These are phyloP conservation scores for Congeria kusceri DNA, from an alignment of 2,888 invertebrate genomes.

Conservation along the genomic window DNA sequence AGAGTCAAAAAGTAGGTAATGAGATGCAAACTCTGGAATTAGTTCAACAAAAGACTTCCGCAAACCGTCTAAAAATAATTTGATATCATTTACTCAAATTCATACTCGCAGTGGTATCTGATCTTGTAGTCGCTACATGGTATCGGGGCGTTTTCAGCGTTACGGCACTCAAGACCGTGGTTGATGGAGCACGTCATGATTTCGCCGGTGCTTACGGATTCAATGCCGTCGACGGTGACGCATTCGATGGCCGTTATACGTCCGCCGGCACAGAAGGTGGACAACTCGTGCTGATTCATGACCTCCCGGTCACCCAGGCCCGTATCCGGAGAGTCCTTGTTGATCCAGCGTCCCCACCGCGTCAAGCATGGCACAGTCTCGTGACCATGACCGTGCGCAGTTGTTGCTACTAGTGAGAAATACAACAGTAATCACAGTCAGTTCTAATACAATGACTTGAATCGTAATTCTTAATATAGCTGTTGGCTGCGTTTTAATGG, in stretches of 20 bases:
- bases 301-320: slow-evolving; percentile 71
- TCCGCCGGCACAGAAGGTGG: slow-evolving; percentile 75
- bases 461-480: no score
- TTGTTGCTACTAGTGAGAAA: slow-evolving; percentile 16
- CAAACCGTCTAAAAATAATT: no score
- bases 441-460: no score
- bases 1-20: no score
- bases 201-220: slow-evolving; percentile 73
- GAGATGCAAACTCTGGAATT: no score
- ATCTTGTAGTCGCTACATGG: slow-evolving; percentile 82
- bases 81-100: slow-evolving; percentile 11
- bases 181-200: slow-evolving; percentile 86
- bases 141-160: slow-evolving; percentile 75
- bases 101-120: slow-evolving; percentile 78
- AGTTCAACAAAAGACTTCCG: no score
- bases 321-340: slow-evolving; percentile 68
- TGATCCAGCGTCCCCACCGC: slow-evolving; percentile 76
- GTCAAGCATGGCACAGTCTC: background rate
- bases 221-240: slow-evolving; percentile 69
- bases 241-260: slow-evolving; percentile 80
- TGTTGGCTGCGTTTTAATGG: no score
- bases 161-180: slow-evolving; percentile 89
- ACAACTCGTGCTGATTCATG: slow-evolving; percentile 64
- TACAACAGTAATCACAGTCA: no score
- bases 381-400: slow-evolving; percentile 4